Evolutionary conservation across 2,888 invertebrate species (phyloP).

Genomic region (Hypolimnas misippus): DNA sequence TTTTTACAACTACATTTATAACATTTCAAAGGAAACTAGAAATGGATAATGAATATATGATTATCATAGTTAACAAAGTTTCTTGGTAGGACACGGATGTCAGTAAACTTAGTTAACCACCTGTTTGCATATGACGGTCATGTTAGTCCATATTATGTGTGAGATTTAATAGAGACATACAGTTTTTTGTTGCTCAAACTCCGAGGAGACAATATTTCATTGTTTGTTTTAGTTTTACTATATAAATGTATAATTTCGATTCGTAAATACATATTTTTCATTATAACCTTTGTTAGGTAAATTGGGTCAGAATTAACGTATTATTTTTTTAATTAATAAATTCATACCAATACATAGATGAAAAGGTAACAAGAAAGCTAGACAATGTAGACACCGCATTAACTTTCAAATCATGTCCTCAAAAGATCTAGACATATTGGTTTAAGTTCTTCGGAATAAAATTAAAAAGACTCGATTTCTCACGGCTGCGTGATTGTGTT

Average conservation of each 20-base stretch:
- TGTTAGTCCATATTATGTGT: slow-evolving; percentile 63
- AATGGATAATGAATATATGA: slow-evolving; percentile 46
- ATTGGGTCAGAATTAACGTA: too few species aligned
- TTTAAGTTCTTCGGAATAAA: slow-evolving; percentile 17
- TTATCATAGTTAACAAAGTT: slow-evolving; percentile 33
- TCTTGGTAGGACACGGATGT: slow-evolving; percentile 65
- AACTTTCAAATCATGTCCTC: slow-evolving; percentile 12
- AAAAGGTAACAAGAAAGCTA: not conserved
- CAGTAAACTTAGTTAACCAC: slow-evolving; percentile 76
- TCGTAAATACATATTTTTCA: not conserved
- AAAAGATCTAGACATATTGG: slow-evolving; percentile 14
- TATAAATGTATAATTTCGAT: slow-evolving; percentile 48
- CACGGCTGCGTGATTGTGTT: slow-evolving; percentile 29
- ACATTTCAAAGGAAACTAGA: slow-evolving; percentile 24
- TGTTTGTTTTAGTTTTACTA: slow-evolving; percentile 47
- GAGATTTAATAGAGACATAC: slow-evolving; percentile 74
- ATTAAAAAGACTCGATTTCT: slow-evolving; percentile 28
- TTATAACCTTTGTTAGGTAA: too few species aligned
- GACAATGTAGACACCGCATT: slow-evolving; percentile 8
- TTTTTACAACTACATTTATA: not conserved
- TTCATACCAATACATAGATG: too few species aligned
- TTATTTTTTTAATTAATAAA: too few species aligned
- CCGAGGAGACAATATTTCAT: not conserved
- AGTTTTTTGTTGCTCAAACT: slow-evolving; percentile 65
- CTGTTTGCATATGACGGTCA: slow-evolving; percentile 71